These are phyloP conservation scores for Erebia ligea DNA, from an alignment of 2,888 invertebrate species.

Conservation along the genomic window DNA sequence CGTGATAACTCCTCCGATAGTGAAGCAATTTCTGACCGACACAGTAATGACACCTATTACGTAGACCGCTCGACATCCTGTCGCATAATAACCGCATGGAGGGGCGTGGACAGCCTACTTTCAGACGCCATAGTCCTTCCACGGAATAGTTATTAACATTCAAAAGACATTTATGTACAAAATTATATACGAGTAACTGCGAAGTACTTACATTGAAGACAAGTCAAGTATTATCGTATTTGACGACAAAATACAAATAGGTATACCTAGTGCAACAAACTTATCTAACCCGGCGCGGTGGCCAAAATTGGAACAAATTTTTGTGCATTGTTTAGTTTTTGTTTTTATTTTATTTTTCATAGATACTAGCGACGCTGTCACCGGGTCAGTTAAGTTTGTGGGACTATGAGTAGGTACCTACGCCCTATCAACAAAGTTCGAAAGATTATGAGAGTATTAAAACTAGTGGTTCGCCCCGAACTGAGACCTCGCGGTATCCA, in stretches of 20 bases:
- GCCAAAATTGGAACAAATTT: no score
- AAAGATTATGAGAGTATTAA: no score
- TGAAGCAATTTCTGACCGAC: constrained; percentile 80
- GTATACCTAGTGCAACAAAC: no score
- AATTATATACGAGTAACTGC: neutral
- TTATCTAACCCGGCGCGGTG: no score
- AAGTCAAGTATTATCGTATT: neutral
- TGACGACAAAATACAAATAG: neutral
- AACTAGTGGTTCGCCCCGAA: no score
- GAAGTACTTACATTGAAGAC: neutral
- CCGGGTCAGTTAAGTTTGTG: no score
- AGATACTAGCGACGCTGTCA: no score
- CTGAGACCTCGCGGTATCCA: no score
- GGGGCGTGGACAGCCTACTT: constrained; percentile 67
- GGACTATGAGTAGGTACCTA: no score
- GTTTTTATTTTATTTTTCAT: no score
- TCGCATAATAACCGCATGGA: constrained; percentile 65
- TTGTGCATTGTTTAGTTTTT: no score
- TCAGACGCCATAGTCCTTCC: constrained; percentile 46
- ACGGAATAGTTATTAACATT: constrained; percentile 31
- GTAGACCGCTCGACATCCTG: constrained; percentile 67
- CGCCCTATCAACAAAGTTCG: no score
- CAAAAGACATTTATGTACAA: constrained; percentile 20
- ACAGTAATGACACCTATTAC: constrained; percentile 81
- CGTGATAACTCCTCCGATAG: constrained; percentile 80